These are phyloP conservation scores for Pempheris klunzingeri DNA, from an alignment of 2,797 vertebrate genomes.

Conservation along the genomic window DNA sequence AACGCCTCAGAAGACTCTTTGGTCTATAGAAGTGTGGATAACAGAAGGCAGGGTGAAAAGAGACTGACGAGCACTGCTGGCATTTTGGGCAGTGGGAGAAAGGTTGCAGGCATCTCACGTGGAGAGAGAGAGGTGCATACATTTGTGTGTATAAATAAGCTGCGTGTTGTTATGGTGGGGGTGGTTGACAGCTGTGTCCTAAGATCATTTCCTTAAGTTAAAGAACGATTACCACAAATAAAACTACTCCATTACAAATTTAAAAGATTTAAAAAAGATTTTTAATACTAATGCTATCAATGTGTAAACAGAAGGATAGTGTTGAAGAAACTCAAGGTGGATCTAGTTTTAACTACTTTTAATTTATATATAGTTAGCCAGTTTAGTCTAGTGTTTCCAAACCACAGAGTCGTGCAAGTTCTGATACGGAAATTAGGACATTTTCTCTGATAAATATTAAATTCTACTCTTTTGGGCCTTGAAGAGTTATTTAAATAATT, in stretches of 20 bases:
- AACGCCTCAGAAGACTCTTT: conserved; percentile 27
- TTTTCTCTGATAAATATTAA: not conserved
- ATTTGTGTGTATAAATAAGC: not conserved
- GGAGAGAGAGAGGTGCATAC: not conserved
- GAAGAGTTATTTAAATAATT: too few relatives aligned
- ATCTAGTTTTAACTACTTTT: not conserved
- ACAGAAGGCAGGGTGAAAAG: conserved; percentile 38
- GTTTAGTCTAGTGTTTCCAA: not conserved
- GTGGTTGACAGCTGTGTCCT: not conserved
- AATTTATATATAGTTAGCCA: not conserved
- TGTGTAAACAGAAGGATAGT: not conserved
- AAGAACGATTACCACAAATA: too few relatives aligned
- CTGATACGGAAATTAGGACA: too few relatives aligned
- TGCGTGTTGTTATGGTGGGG: conserved; percentile 3
- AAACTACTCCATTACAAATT: not conserved
- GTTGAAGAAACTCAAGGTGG: not conserved
- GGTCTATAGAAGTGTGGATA: conserved; percentile 53
- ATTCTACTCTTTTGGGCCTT: not conserved
- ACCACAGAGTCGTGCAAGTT: too few relatives aligned
- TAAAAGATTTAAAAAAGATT: too few relatives aligned
- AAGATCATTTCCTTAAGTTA: not conserved
- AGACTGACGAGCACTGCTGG: conserved; percentile 4
- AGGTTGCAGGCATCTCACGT: conserved; percentile 52
- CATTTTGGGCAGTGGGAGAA: conserved; percentile 54
- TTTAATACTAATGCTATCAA: not conserved